Conservation (phyloP, 2,888 invertebrate species). For the Amblyjoppa proteus region DNA sequence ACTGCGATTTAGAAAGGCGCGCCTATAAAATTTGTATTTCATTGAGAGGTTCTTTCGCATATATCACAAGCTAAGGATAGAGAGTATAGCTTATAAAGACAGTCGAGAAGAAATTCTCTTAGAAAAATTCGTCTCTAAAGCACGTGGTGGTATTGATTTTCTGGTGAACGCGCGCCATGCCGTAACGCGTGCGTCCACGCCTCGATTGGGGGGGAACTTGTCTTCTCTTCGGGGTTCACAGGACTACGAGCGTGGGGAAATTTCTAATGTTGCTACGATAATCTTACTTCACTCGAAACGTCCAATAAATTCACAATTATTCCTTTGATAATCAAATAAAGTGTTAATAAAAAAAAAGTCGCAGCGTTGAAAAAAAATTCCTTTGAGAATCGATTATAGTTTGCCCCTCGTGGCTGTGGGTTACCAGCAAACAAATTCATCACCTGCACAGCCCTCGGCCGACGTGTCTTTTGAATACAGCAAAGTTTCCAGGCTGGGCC, state of each 20-base stretch:
- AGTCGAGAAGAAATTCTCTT: constrained; percentile 67
- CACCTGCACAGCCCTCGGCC: constrained; percentile 16
- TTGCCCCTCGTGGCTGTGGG: constrained; percentile 25
- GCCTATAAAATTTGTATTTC: neutral
- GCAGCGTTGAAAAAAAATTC: neutral
- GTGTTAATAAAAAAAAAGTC: neutral
- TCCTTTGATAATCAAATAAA: neutral
- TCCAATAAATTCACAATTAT: neutral
- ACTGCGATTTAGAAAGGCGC: neutral
- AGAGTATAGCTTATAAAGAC: neutral
- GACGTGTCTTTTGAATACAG: constrained; percentile 50
- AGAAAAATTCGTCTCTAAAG: constrained; percentile 75
- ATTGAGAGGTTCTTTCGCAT: neutral
- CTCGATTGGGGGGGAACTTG: constrained; percentile 48
- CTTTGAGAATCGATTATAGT: neutral
- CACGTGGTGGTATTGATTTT: constrained; percentile 84
- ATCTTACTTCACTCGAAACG: neutral
- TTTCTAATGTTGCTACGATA: constrained; percentile 2
- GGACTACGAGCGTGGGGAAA: constrained; percentile 37
- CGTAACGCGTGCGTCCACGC: constrained; percentile 63
- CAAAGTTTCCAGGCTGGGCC: constrained; percentile 26
- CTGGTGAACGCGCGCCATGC: constrained; percentile 71
- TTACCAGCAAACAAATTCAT: constrained; percentile 58
- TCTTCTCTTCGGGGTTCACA: constrained; percentile 41
- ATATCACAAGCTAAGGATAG: too few species aligned